These are phyloP conservation scores for Heterohyrax brucei DNA, from an alignment of 2,797 vertebrate genomes.

Conservation along the genomic window DNA sequence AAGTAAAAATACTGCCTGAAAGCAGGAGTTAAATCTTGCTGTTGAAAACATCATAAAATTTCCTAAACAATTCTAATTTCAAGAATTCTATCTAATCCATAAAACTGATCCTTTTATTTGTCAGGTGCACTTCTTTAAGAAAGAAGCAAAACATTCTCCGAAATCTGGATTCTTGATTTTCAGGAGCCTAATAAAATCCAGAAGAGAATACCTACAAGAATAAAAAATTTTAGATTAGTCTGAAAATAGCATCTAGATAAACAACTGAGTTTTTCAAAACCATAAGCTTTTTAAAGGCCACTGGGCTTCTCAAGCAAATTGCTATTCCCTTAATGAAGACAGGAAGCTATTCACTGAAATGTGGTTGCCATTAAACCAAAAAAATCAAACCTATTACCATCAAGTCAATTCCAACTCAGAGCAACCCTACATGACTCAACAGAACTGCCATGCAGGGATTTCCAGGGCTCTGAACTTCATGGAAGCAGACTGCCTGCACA, in stretches of 20 bases:
- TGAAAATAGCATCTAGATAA: background rate
- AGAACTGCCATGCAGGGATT: too few species aligned
- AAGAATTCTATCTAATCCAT: background rate
- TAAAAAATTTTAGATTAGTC: background rate
- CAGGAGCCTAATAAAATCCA: constrained; percentile 1
- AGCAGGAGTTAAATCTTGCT: background rate
- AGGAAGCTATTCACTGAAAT: constrained; percentile 43
- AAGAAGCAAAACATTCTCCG: constrained; percentile 28
- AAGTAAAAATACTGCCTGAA: constrained; percentile 27
- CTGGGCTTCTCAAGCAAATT: constrained; percentile 55
- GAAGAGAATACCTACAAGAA: constrained; percentile 39
- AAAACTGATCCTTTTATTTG: background rate
- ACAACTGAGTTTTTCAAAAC: background rate
- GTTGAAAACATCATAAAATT: constrained; percentile 21
- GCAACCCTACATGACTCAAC: too few species aligned
- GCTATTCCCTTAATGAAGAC: constrained; percentile 32
- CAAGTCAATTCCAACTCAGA: too few species aligned
- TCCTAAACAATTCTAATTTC: constrained; percentile 30
- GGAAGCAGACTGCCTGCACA: too few species aligned
- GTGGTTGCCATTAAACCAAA: background rate
- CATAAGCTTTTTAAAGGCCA: background rate
- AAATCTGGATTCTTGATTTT: constrained; percentile 47
- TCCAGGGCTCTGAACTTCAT: too few species aligned
- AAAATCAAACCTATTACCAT: too few species aligned
- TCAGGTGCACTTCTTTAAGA: constrained; percentile 7